Evolutionary conservation across 2,888 invertebrate species (phyloP), one percentile per base, ranked within the genome.

Genomic region (Andrena camellia): DNA sequence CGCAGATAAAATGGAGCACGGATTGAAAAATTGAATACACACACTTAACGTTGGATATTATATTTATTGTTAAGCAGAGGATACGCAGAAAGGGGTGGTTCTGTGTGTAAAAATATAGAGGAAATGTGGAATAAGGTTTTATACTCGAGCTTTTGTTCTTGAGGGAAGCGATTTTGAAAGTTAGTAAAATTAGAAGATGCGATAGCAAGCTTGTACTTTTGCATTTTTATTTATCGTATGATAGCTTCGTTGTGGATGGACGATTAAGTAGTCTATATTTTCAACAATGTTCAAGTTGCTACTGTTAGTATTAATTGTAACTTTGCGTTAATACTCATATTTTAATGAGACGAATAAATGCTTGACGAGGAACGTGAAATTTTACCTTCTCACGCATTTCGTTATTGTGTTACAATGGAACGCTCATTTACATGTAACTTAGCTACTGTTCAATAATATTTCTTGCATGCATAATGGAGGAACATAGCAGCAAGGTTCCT

Each of bases 371-470:
- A 71, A 75, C 35, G 52, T 35, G 17, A 42, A 69, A 33, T 35
- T 71, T 64, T 42, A 23, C 23, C 20, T 59, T 57, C 33, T 20
- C 57, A 31, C 3, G 20, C 8, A 42, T 66, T 48, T 57, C 48
- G 31, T 35, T 48, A 57, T 29, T 52, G 63, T n/a, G 26, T 54
- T 63, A 48, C 26, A 23, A 17, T 6, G 69, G n/a, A 23, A n/a
- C 26, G 17, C 72, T 77, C 72, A 77, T 72, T 71, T 71, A 66
- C 50, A 26, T 66, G 52, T 50, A 35, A 57, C 59, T 66, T 29
- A 52, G 66, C 60, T 52, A 60, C 73, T 73, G 78, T 73, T 78
- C 78, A 78, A 73, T 78, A 72, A 66, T 72, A 72, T 72, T 42
- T 50, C 60, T 42, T 52, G 78, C 69, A 77, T 60, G 35, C 35